A percentile compares a stretch with the other conserved stretches of the same genome.
These are phyloP conservation scores for Eremobia ochroleuca DNA, from an alignment of 2,888 invertebrate species.

Conservation along the genomic window DNA sequence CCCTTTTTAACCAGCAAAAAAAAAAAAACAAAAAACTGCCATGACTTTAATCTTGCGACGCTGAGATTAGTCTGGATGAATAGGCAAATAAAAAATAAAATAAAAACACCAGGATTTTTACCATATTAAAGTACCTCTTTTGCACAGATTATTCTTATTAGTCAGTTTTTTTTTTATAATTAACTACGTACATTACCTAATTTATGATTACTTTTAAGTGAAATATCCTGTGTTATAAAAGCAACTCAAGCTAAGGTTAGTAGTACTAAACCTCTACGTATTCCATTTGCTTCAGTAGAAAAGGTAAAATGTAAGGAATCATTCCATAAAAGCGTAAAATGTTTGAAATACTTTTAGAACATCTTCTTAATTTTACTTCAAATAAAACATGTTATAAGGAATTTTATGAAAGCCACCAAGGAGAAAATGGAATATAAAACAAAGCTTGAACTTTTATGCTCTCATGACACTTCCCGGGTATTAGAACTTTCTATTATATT, in stretches of 20 bases:
- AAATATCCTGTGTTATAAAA: conserved; percentile 16
- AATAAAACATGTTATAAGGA: conserved; percentile 48
- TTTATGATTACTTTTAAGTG: background rate
- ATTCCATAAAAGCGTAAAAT: conserved; percentile 30
- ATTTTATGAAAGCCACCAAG: conserved; percentile 32
- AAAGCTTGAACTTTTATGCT: conserved; percentile 41
- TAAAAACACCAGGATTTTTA: conserved; percentile 23
- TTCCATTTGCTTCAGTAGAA: conserved; percentile 10
- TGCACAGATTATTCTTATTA: background rate
- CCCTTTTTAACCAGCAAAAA: conserved; percentile 1
- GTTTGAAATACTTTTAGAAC: conserved; percentile 36
- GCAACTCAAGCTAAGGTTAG: conserved; percentile 10
- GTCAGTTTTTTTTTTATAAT: conserved; percentile 3
- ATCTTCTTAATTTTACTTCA: conserved; percentile 43
- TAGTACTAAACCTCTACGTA: background rate
- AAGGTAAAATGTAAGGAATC: conserved; percentile 28
- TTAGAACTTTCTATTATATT: conserved; percentile 46
- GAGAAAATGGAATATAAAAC: conserved; percentile 56
- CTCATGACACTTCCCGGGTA: conserved; percentile 30
- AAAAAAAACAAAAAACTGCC: conserved; percentile 11
- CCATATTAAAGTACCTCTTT: background rate
- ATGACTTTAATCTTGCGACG: conserved; percentile 25
- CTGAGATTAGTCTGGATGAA: conserved; percentile 31
- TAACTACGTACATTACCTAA: background rate
- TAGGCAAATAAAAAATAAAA: conserved; percentile 37